Evolutionary conservation across 2,113 vertebrate genomes (phyloP).

Genomic region (Microcebus tavaratra): DNA sequence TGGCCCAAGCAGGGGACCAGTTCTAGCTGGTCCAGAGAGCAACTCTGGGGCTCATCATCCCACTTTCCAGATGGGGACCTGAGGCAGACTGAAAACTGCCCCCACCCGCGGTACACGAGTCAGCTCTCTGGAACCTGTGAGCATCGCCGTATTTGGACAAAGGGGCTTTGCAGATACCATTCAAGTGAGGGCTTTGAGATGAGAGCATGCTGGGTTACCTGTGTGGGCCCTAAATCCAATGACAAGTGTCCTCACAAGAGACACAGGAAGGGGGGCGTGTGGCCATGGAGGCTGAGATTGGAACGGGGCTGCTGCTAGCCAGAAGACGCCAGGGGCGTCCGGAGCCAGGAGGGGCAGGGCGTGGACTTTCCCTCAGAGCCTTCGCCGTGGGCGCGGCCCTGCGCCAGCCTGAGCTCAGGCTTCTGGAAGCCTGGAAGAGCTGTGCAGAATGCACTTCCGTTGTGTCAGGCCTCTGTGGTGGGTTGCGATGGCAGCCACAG

Average conservation of each 20-base stretch:
- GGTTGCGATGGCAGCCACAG: neutral
- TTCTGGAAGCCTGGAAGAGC: neutral
- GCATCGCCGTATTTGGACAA: neutral
- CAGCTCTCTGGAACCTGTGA: neutral
- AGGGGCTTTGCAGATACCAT: neutral
- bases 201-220: neutral
- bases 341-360: neutral
- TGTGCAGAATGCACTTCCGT: neutral
- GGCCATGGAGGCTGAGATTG: neutral
- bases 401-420: neutral
- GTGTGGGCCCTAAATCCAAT: neutral
- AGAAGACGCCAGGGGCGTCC: neutral
- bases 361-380: rapidly evolving
- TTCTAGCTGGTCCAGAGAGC: neutral
- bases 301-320: neutral
- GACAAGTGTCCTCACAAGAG: neutral
- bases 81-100: neutral
- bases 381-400: no score
- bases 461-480: neutral
- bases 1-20: neutral
- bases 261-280: neutral
- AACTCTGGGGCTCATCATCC: neutral
- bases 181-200: neutral
- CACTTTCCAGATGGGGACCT: neutral
- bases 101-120: no score